Conservation (phyloP, 2,113 vertebrate genomes). For the Odobenus rosmarus region DNA sequence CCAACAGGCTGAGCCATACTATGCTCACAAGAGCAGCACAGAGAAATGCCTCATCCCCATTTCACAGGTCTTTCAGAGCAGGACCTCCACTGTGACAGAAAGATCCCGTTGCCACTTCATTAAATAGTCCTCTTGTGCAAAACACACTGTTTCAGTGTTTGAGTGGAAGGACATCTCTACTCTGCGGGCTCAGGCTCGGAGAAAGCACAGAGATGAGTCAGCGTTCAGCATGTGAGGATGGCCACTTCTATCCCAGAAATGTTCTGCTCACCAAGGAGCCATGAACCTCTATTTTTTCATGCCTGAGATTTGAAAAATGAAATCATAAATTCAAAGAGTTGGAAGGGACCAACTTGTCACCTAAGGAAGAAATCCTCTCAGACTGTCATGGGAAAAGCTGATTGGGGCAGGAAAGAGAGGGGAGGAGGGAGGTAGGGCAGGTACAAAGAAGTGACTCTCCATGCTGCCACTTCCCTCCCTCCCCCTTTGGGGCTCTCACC, state of each 20-base stretch:
- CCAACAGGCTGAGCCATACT: not conserved
- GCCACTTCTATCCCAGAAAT: not conserved
- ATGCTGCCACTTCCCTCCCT: not conserved
- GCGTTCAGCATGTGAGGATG: accelerated
- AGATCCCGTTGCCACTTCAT: not conserved
- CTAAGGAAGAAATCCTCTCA: not conserved
- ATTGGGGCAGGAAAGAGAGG: not conserved
- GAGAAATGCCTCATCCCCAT: too few relatives aligned
- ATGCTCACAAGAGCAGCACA: not conserved
- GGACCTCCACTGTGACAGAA: not conserved
- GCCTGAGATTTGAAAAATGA: not conserved
- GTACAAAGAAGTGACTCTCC: not conserved
- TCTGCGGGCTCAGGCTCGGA: not conserved
- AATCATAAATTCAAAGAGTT: not conserved
- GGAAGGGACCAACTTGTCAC: not conserved
- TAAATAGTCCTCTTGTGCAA: too few relatives aligned
- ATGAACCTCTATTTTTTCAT: not conserved
- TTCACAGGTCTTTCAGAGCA: not conserved
- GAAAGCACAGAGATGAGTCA: not conserved
- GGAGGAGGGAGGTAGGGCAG: not conserved
- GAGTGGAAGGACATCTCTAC: not conserved
- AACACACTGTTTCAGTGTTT: not conserved
- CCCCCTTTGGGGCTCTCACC: not conserved
- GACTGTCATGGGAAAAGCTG: not conserved
- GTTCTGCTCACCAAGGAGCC: not conserved